These are phyloP conservation scores for Amorpha juglandis DNA, from an alignment of 2,888 invertebrate species.

Conservation along the genomic window DNA sequence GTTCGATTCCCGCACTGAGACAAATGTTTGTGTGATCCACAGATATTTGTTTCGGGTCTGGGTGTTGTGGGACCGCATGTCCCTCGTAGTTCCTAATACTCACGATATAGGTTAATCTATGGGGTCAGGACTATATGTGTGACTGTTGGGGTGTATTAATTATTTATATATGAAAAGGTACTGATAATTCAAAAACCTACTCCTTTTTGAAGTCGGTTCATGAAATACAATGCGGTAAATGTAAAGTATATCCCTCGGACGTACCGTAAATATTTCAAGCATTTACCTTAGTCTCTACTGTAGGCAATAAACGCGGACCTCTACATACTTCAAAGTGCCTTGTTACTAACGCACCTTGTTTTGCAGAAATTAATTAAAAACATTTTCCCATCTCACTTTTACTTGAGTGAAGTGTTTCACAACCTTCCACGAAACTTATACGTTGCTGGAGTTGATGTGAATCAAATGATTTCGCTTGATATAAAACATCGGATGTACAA, in stretches of 20 bases:
- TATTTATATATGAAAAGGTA: no score
- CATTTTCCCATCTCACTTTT: not conserved
- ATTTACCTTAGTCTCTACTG: not conserved
- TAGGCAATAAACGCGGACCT: not conserved
- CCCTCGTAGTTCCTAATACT: no score
- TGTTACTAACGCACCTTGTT: not conserved
- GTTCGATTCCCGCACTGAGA: no score
- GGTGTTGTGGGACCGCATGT: no score
- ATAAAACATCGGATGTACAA: not conserved
- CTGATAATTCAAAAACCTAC: no score
- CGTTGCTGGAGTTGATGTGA: no score
- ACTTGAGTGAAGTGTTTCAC: slow-evolving; percentile 12
- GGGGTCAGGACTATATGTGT: no score
- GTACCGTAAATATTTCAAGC: slow-evolving; percentile 4
- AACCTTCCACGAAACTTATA: not conserved
- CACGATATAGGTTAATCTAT: no score
- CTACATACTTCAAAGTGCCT: not conserved
- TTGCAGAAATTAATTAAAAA: slow-evolving; percentile 6
- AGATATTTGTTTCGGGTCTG: no score
- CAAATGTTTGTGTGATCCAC: no score
- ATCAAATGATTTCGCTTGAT: slow-evolving; percentile 14
- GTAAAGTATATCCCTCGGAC: not conserved
- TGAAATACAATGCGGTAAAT: not conserved
- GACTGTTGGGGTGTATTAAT: no score
- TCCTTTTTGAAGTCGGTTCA: not conserved